These are phyloP conservation scores for Dreissena polymorpha DNA, from an alignment of 1,140 invertebrate species.

Conservation along the genomic window DNA sequence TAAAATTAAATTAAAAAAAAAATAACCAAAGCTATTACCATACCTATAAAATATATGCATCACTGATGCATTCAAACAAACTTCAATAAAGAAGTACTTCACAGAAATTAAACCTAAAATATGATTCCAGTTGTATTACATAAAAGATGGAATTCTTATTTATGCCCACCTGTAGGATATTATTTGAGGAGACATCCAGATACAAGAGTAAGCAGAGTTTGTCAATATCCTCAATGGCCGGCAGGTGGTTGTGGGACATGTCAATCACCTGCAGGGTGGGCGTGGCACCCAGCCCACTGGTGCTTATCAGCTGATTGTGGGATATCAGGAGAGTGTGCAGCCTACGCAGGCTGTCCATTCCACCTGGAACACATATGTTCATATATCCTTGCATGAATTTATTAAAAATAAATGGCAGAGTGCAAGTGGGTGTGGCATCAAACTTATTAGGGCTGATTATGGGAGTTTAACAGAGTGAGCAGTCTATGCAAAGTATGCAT, in stretches of 20 bases:
- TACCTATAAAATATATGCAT: no score
- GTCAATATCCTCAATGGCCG: conserved; percentile 64
- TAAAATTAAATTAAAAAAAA: no score
- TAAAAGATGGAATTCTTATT: no score
- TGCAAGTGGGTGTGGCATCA: no score
- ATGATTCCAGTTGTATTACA: no score
- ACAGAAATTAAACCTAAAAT: no score
- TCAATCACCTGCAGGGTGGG: conserved; percentile 72
- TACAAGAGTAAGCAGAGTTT: conserved; percentile 71
- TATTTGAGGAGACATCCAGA: conserved; percentile 70
- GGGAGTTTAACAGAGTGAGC: no score
- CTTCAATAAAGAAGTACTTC: no score
- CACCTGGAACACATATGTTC: conserved; percentile 59
- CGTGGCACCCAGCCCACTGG: conserved; percentile 65
- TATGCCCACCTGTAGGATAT: conserved; percentile 69
- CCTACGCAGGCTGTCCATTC: conserved; percentile 63
- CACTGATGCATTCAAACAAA: no score
- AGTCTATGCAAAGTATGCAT: no score
- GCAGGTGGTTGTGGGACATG: conserved; percentile 73
- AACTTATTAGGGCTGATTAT: no score
- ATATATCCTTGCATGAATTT: not conserved
- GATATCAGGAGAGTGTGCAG: conserved; percentile 71
- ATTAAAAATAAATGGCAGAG: not conserved
- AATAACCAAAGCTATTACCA: no score
- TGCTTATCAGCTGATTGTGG: conserved; percentile 75